Conservation (phyloP, 2,888 invertebrate genomes). For the Eupithecia tripunctaria region DNA sequence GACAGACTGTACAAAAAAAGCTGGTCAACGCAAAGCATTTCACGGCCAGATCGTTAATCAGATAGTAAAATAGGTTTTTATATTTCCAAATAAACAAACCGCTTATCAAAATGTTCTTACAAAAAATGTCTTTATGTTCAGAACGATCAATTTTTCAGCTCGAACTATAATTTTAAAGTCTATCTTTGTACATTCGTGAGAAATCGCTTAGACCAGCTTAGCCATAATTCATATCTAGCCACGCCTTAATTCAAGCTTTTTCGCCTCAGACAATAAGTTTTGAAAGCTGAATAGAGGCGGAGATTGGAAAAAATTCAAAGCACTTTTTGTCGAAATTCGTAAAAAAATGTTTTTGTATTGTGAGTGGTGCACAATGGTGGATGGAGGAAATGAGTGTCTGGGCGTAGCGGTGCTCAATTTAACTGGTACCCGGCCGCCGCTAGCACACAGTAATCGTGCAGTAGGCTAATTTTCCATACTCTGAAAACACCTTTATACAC, state of each 20-base stretch:
- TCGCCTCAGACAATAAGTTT: constrained; percentile 77
- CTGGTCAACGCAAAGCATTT: background rate
- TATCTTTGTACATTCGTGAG: constrained; percentile 13
- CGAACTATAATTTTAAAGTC: constrained; percentile 1
- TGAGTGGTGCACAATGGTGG: constrained; percentile 80
- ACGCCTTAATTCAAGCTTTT: constrained; percentile 56
- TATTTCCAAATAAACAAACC: background rate
- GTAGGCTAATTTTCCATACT: background rate
- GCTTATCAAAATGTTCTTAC: background rate
- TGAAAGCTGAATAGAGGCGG: constrained; percentile 78
- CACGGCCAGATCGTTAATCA: background rate
- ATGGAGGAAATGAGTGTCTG: constrained; percentile 83
- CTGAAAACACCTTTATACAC: too few species aligned
- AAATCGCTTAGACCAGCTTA: constrained; percentile 31
- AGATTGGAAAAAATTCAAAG: constrained; percentile 84
- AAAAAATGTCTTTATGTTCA: background rate
- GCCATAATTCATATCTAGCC: constrained; percentile 28
- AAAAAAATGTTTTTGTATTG: constrained; percentile 84
- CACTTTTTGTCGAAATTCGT: constrained; percentile 82
- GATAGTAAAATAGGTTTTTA: background rate
- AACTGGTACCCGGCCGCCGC: constrained; percentile 69
- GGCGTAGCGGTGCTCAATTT: constrained; percentile 79
- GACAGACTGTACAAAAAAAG: background rate
- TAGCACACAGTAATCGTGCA: constrained; percentile 38
- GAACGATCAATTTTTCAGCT: background rate